phyloP scores from a whole-genome alignment of 2,888 invertebrate genomes.

The Eutolmus rufibarbis region DNA sequence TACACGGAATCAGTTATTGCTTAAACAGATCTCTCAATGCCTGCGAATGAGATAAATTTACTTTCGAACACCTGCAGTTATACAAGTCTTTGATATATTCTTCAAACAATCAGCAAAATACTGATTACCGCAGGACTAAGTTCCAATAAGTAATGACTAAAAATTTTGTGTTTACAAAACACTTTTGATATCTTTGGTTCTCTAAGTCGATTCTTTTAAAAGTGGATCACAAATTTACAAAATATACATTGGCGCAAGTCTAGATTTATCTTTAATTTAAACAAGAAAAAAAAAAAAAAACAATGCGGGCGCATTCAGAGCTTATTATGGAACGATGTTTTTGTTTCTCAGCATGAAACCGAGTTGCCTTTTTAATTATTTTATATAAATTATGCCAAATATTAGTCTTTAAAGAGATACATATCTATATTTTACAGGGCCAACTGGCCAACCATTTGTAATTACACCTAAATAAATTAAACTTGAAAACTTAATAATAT shows the following conservation, averaged over 20 bases:
- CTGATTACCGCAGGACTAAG: background rate
- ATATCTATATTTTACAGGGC: background rate
- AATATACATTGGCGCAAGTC: background rate
- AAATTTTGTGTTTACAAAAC: conserved; percentile 28
- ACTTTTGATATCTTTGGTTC: conserved; percentile 45
- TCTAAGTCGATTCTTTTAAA: conserved; percentile 31
- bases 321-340: background rate
- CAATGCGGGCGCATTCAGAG: background rate
- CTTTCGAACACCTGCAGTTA: background rate
- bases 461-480: background rate
- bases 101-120: background rate
- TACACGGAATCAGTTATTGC: conserved; percentile 25
- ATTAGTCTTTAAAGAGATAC: background rate
- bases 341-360: background rate
- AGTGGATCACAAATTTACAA: conserved; percentile 25
- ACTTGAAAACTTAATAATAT: background rate
- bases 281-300: background rate
- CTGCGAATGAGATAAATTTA: background rate
- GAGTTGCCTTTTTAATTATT: background rate
- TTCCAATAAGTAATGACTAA: conserved; percentile 12
- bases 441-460: background rate
- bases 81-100: background rate
- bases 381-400: background rate
- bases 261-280: background rate
- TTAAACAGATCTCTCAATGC: background rate